Evolutionary conservation across 2,797 vertebrate genomes (phyloP), one percentile per base, ranked within the genome.

Genomic region (Sebastes aleutianus): DNA sequence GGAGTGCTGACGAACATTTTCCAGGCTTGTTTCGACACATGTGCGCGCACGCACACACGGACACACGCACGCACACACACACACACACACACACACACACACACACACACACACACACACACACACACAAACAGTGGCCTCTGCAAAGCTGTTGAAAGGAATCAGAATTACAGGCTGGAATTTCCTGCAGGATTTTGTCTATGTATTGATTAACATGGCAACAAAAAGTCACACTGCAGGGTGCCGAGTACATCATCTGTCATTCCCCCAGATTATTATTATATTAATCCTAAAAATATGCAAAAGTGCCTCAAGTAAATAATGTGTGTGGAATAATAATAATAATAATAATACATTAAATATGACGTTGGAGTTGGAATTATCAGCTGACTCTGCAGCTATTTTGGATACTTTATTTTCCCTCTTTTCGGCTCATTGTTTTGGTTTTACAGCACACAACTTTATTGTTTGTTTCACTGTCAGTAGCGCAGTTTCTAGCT

Each of bases 1-100:
- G 70, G 59, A 77, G 70, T 20, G 84, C 29, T 69, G 87, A 84
- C 57, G 10, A 80, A 87, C 29, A 26, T 72, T 83, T 91, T 88
- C 83, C 84, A 82, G 68, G 59, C 20, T 1, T 53, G 66, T 70
- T 68, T 57, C 8, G 5, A 6, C 34, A 32, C 63, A 4, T 4
- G 4, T 12, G 4, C 4, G 2, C 11, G 4, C 36, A 57, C 57
- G 53, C 64, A 69, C 11, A 2, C 34, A 57, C 57, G 53, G 58
- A 69, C 3, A 3, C 34, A 4, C 34, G 1, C 8, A 34, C 32
- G 2, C 6, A 31, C 50, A 43, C 63, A 69, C 32, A 0, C 32
- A 57, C 57, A 9, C 31, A 4, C 36, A 0, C 36, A 2, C 36
- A 2, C 36, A 2, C 32, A 11, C 36, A 14, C 36, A 39, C 36